Base-by-base conservation (phyloP, 2,113 vertebrate genomes). In the Actenoides lindsayi region DNA sequence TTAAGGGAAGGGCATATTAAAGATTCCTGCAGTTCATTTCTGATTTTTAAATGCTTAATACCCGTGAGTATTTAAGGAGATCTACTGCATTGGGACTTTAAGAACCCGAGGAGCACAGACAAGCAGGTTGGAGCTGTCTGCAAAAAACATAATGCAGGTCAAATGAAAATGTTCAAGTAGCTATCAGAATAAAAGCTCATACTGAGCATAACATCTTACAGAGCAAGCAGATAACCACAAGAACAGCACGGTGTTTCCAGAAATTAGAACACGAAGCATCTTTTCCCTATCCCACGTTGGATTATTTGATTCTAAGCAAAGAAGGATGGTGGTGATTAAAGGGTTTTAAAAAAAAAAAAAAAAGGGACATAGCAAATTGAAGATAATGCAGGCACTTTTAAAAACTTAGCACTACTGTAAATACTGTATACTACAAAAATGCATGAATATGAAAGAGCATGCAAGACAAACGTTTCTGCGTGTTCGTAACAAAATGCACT, bases 401-500 rank as follows among this genome's bases (percentile, higher is more conserved):
- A 41, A 85, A 75, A 51, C 79, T 21, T 82, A 68, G 51, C 67
- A 81, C 1, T 1, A 54, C 24, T 59, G 73, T 51, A 91, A 93
- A 94, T 44, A 46, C 18, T 50, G 30, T 51, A 75, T 57, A 74
- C 35, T 70, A 16, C 7, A 71, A 82, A 86, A 89, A 90, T 15
- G 28, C 51, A 67, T 19, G 12, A 70, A 83, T 62, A 77, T 46
- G 24, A 79, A 70, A 80, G 53, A 46, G 30, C n/a, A 63, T 9
- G 35, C 33, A 71, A 82, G 42, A 88, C 16, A 95, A 91, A 70
- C 23, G 39, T 35, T 46, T 87, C 20, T 53, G 68, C 37, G 6
- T 88, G 63, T 84, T 89, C 78, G 68, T 6, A 89, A 87, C 54
- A 70, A 96, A 94, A 94, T 67, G 70, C 16, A 64, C 56, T 92